These are phyloP conservation scores for Peucedramus taeniatus DNA, from an alignment of 2,113 vertebrate species.

Conservation along the genomic window DNA sequence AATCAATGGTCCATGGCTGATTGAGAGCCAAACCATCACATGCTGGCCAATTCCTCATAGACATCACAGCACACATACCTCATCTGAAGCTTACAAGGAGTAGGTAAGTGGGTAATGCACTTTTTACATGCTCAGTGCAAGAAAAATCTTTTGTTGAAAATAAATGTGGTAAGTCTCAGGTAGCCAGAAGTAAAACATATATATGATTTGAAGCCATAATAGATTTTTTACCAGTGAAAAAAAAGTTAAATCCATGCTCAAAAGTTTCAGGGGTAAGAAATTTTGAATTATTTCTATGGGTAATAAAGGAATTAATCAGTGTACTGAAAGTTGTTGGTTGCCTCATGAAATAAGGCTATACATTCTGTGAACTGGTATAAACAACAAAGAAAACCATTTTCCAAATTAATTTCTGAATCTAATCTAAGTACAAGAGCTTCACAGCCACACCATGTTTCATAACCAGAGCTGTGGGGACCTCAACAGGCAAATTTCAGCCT, in stretches of 20 bases:
- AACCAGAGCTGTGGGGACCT: neutral
- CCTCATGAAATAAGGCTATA: neutral
- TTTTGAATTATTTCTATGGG: neutral
- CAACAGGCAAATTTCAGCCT: neutral
- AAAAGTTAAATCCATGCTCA: neutral
- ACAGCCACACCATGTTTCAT: neutral
- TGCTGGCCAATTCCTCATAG: neutral
- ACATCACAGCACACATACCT: neutral
- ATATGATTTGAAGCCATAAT: neutral
- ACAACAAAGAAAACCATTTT: neutral
- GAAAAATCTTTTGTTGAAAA: neutral
- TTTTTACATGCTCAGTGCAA: neutral
- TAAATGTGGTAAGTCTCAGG: neutral
- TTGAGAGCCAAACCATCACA: neutral
- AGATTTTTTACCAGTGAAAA: neutral
- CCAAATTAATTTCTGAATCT: neutral
- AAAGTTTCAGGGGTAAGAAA: neutral
- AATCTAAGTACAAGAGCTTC: neutral
- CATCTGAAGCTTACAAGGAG: neutral
- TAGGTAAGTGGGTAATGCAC: neutral
- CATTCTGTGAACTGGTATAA: neutral
- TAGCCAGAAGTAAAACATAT: neutral
- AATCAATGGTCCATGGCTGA: neutral
- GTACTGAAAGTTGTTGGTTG: neutral
- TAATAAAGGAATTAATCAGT: neutral